These are phyloP conservation scores for Myodes glareolus DNA, from an alignment of 2,113 vertebrate species.

Conservation along the genomic window DNA sequence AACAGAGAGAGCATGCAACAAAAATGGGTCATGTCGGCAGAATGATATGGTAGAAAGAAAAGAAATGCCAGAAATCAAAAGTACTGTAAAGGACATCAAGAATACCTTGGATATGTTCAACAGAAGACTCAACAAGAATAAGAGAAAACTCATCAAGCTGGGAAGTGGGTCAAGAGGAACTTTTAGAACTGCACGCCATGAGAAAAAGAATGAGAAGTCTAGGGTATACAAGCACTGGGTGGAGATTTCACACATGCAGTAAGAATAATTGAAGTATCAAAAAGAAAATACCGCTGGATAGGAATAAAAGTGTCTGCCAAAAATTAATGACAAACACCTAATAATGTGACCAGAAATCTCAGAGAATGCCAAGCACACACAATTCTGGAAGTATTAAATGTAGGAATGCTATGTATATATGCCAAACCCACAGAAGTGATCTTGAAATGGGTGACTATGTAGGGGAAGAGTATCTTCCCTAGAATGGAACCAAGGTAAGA, in stretches of 20 bases:
- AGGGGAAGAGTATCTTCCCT: fast-evolving
- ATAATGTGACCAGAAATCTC: background rate
- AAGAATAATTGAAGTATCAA: background rate
- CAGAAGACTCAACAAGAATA: background rate
- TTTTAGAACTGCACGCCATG: background rate
- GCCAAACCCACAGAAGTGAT: background rate
- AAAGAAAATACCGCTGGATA: background rate
- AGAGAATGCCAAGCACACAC: background rate
- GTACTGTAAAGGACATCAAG: background rate
- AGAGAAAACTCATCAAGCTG: background rate
- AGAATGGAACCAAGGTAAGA: background rate
- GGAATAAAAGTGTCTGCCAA: background rate
- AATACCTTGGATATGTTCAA: background rate
- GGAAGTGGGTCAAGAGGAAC: background rate
- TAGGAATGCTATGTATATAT: background rate
- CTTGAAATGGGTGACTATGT: background rate
- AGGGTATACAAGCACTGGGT: background rate
- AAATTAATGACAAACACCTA: background rate
- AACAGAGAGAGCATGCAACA: background rate
- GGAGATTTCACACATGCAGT: background rate
- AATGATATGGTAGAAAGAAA: background rate
- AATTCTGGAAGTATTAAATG: background rate
- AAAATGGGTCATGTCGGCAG: background rate
- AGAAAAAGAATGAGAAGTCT: background rate
- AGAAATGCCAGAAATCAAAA: background rate